Conservation (phyloP, 2,113 vertebrate genomes). For the Anguilla rostrata region DNA sequence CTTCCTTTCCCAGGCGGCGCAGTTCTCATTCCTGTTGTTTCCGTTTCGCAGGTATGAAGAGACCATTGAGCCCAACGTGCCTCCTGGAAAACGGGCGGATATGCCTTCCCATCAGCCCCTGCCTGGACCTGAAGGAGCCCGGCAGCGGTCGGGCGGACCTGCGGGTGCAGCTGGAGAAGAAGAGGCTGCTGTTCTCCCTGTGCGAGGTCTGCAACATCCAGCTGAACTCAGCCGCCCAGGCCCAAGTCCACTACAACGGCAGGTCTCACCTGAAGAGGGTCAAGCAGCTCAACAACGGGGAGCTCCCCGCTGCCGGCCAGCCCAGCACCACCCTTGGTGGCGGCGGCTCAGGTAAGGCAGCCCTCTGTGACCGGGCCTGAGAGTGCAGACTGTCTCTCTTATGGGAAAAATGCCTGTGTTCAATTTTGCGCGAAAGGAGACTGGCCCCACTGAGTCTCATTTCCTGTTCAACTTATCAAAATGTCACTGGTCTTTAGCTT, state of each 20-base stretch:
- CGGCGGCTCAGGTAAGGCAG: conserved; percentile 72
- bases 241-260: conserved; percentile 91
- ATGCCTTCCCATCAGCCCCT: conserved; percentile 70
- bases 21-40: conserved; percentile 4
- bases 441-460: not conserved
- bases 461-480: conserved; percentile 10
- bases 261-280: conserved; percentile 90
- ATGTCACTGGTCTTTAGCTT: not conserved
- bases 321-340: conserved; percentile 52
- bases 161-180: conserved; percentile 77
- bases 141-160: conserved; percentile 62
- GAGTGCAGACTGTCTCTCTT: not conserved
- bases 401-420: not conserved
- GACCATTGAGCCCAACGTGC: conserved; percentile 74
- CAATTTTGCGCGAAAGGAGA: not conserved
- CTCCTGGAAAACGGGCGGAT: conserved; percentile 79
- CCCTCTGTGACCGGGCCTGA: too few relatives aligned
- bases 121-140: conserved; percentile 76
- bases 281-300: conserved; percentile 83
- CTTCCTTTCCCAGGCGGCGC: not conserved
- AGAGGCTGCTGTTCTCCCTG: conserved; percentile 83
- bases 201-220: conserved; percentile 96
- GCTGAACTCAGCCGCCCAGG: conserved; percentile 87
- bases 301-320: conserved; percentile 57
- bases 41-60: conserved; percentile 75